Percentiles rank a stretch among this genome's conserved stretches.
Evolutionary conservation across 2,888 invertebrate species (phyloP).

Genomic region (Keiferia lycopersicella): DNA sequence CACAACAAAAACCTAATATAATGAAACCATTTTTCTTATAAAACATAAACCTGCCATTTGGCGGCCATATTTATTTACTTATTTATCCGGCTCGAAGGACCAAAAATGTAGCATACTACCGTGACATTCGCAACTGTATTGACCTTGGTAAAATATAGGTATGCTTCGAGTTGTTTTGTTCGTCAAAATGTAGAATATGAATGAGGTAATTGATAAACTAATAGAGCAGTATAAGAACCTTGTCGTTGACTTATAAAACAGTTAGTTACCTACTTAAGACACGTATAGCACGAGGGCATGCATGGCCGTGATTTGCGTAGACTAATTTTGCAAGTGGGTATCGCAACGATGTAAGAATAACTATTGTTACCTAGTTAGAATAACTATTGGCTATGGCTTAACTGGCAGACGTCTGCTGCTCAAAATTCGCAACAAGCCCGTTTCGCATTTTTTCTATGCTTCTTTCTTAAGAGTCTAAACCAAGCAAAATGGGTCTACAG

Average conservation of each 20-base stretch:
- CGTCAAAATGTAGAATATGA: neutral
- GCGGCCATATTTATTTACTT: neutral
- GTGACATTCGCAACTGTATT: neutral
- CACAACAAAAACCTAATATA: neutral
- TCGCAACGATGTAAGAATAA: neutral
- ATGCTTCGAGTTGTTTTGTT: neutral
- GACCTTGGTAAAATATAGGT: neutral
- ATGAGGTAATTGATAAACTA: neutral
- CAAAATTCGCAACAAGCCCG: too few species aligned
- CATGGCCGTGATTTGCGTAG: neutral
- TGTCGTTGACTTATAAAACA: neutral
- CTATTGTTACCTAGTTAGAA: neutral
- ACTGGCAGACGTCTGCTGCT: too few species aligned
- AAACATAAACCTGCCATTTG: too few species aligned
- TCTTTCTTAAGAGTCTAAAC: too few species aligned
- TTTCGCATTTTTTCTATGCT: too few species aligned
- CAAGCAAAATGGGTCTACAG: too few species aligned
- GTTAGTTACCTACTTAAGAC: neutral
- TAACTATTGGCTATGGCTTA: neutral
- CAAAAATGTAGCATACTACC: neutral
- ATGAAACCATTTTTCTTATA: too few species aligned
- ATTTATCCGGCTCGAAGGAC: constrained; percentile 13
- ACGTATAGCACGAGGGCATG: neutral
- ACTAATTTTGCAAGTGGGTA: constrained; percentile 1
- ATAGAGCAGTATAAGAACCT: neutral